Percentiles rank a stretch among this genome's conserved stretches.
Conservation (phyloP, 2,113 vertebrate genomes). For the Cryptotis parvus region DNA sequence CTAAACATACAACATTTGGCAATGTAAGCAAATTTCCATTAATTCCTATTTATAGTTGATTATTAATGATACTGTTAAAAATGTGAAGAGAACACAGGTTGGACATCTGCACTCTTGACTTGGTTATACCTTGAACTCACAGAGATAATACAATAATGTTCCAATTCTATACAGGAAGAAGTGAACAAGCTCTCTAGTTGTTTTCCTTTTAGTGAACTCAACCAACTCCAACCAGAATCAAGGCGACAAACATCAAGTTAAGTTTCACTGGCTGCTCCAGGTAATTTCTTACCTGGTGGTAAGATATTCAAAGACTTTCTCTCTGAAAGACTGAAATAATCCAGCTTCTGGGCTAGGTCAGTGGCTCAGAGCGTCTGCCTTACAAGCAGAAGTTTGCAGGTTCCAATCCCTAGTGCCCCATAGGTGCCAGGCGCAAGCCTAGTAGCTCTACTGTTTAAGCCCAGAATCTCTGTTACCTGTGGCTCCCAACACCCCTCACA, state of each 20-base stretch:
- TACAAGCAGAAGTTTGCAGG: too few relatives aligned
- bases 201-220: not conserved
- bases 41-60: not conserved
- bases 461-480: too few relatives aligned
- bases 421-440: too few relatives aligned
- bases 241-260: not conserved
- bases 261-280: not conserved
- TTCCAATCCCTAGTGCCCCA: too few relatives aligned
- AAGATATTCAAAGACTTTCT: slow-evolving; percentile 38
- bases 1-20: too few relatives aligned
- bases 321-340: slow-evolving; percentile 31
- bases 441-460: too few relatives aligned
- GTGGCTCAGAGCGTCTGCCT: too few relatives aligned
- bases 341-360: not conserved
- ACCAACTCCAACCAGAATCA: not conserved
- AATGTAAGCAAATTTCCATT: too few relatives aligned
- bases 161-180: not conserved
- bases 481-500: too few relatives aligned
- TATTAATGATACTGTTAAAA: not conserved
- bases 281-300: too few relatives aligned
- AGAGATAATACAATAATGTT: slow-evolving; percentile 24
- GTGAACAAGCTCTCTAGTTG: not conserved
- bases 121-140: slow-evolving; percentile 29
- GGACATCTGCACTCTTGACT: not conserved
- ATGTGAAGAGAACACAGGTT: not conserved